These are phyloP conservation scores for Babyrousa celebensis DNA, from an alignment of 2,797 vertebrate genomes.

Conservation along the genomic window DNA sequence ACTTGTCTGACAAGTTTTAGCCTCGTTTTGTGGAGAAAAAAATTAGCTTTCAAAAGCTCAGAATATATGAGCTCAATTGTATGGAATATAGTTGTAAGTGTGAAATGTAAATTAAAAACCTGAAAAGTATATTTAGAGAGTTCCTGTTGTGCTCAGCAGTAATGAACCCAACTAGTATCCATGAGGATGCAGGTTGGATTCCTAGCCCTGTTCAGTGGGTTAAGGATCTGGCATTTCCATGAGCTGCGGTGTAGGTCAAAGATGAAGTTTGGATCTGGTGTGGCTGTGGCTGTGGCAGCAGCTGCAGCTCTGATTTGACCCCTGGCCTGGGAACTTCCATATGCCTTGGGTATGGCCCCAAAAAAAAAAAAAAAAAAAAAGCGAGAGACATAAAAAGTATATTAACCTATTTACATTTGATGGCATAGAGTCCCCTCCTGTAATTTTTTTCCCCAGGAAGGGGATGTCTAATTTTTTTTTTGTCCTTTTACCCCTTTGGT, in stretches of 20 bases:
- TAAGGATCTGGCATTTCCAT: too few species aligned
- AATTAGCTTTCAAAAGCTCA: not conserved
- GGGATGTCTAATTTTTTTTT: not conserved
- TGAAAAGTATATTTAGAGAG: not conserved
- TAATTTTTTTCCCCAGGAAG: not conserved
- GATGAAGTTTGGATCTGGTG: too few species aligned
- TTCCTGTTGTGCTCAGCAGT: too few species aligned
- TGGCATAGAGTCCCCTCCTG: not conserved
- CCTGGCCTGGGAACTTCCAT: too few species aligned
- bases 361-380: too few species aligned
- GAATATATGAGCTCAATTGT: not conserved
- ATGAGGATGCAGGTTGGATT: too few species aligned
- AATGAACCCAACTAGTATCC: too few species aligned
- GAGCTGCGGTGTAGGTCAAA: too few species aligned
- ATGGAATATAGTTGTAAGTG: slow-evolving; percentile 50
- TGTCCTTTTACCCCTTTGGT: slow-evolving; percentile 23
- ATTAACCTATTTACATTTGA: slow-evolving; percentile 51
- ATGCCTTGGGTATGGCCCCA: too few species aligned
- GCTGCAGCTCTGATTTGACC: too few species aligned
- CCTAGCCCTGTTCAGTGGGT: too few species aligned
- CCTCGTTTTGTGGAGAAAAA: not conserved
- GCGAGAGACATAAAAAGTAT: not conserved
- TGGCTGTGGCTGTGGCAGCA: too few species aligned
- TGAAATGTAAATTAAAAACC: slow-evolving; percentile 53
- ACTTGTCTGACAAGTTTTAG: slow-evolving; percentile 30